Conservation (phyloP, 1,140 invertebrate genomes). For the Dendrolimus kikuchii region DNA sequence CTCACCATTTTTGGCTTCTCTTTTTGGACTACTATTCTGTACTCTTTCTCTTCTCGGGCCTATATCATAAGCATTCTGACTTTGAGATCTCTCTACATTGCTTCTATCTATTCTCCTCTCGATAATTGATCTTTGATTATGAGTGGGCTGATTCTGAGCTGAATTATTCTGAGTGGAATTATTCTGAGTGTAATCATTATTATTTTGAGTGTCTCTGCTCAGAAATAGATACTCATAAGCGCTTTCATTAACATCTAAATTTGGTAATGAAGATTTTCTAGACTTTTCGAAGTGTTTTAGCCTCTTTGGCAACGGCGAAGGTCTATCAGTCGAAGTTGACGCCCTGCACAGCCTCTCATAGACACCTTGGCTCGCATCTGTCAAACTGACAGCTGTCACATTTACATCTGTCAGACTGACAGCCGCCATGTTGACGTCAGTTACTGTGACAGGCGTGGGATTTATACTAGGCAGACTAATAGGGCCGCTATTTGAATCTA, state of each 20-base stretch:
- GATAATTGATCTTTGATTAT: slow-evolving; percentile 19
- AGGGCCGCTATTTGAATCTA: too few relatives aligned
- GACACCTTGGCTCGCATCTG: slow-evolving; percentile 21
- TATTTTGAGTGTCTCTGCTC: slow-evolving; percentile 18
- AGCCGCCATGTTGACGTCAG: too few relatives aligned
- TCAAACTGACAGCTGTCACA: background rate
- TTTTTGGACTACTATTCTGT: slow-evolving; percentile 39
- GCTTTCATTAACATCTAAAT: slow-evolving; percentile 39
- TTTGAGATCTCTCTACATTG: slow-evolving; percentile 46
- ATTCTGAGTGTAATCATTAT: too few relatives aligned
- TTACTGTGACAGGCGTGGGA: too few relatives aligned
- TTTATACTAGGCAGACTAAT: too few relatives aligned
- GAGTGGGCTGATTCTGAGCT: slow-evolving; percentile 13
- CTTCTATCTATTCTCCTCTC: slow-evolving; percentile 22
- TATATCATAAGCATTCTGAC: slow-evolving; percentile 50
- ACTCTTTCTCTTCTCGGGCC: slow-evolving; percentile 25
- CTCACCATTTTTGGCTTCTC: slow-evolving; percentile 44
- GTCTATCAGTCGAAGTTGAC: slow-evolving; percentile 40
- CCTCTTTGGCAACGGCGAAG: slow-evolving; percentile 28
- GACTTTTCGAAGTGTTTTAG: slow-evolving; percentile 36
- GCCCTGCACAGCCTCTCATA: slow-evolving; percentile 57
- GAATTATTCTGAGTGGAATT: slow-evolving; percentile 2
- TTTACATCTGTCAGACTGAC: too few relatives aligned
- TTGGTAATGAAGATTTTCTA: slow-evolving; percentile 52
- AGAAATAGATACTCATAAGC: slow-evolving; percentile 53